phyloP scores from a whole-genome alignment of 2,113 vertebrate genomes.

The Excalfactoria chinensis region DNA sequence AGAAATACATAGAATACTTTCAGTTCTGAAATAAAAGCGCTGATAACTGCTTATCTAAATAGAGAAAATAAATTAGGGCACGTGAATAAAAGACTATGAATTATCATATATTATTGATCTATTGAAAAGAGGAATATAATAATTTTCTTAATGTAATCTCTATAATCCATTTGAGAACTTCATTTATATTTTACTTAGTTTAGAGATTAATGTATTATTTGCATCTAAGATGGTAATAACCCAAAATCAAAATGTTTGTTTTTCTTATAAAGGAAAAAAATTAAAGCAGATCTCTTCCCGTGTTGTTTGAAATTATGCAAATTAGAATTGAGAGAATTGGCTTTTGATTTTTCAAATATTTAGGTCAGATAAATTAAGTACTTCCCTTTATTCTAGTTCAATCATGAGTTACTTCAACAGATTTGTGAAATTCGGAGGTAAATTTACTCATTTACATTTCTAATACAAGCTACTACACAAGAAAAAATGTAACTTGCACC shows the following conservation, averaged over 20 bases:
- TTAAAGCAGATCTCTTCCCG: not conserved
- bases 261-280: not conserved
- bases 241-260: not conserved
- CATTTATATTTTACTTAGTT: not conserved
- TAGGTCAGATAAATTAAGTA: not conserved
- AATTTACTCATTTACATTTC: not conserved
- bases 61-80: not conserved
- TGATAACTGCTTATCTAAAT: not conserved
- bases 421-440: not conserved
- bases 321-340: not conserved
- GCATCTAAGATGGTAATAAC: not conserved
- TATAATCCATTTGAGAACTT: slow-evolving; percentile 17
- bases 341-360: not conserved
- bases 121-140: not conserved
- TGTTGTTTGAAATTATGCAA: not conserved
- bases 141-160: not conserved
- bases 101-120: not conserved
- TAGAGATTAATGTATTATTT: slow-evolving; percentile 33
- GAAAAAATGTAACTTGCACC: not conserved
- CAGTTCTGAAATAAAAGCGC: not conserved
- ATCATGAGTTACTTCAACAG: not conserved
- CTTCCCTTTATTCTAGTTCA: not conserved
- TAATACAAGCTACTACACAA: not conserved
- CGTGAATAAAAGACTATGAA: not conserved
- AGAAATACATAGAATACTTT: not conserved